Percentiles rank a stretch among this genome's conserved stretches.
Evolutionary conservation across 2,888 invertebrate genomes (phyloP).

Genomic region (Ormyrus labotus): DNA sequence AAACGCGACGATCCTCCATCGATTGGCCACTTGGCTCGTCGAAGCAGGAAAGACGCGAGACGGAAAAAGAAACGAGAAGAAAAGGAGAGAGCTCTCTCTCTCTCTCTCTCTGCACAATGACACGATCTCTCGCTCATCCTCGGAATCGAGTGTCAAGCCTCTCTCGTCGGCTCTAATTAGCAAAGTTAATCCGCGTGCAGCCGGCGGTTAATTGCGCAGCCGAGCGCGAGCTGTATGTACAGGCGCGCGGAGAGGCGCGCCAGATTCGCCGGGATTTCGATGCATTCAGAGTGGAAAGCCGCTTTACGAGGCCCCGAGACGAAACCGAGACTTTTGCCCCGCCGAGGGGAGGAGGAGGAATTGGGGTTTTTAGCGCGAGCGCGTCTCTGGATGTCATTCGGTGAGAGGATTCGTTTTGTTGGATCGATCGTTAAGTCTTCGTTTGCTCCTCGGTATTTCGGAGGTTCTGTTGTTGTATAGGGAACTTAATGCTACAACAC

Average conservation of each 20-base stretch:
- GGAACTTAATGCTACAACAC: too few species aligned
- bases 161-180: conserved; percentile 12
- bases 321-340: conserved; percentile 69
- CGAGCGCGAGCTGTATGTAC: neutral
- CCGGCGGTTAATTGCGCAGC: conserved; percentile 30
- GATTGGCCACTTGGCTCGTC: too few species aligned
- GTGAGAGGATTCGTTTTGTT: neutral
- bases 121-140: too few species aligned
- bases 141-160: too few species aligned
- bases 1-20: too few species aligned
- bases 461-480: neutral
- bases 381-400: too few species aligned
- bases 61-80: too few species aligned
- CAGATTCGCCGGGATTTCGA: conserved; percentile 29
- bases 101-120: too few species aligned
- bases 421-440: too few species aligned
- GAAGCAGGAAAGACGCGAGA: too few species aligned
- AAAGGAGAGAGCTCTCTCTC: too few species aligned
- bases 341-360: conserved; percentile 51
- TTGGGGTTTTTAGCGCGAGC: conserved; percentile 65
- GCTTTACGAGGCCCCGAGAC: conserved; percentile 61
- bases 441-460: neutral
- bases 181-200: conserved; percentile 20
- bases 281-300: conserved; percentile 70
- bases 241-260: neutral